Evolutionary conservation across 1,140 invertebrate genomes (phyloP).

Genomic region (Drosophila kurseongensis): DNA sequence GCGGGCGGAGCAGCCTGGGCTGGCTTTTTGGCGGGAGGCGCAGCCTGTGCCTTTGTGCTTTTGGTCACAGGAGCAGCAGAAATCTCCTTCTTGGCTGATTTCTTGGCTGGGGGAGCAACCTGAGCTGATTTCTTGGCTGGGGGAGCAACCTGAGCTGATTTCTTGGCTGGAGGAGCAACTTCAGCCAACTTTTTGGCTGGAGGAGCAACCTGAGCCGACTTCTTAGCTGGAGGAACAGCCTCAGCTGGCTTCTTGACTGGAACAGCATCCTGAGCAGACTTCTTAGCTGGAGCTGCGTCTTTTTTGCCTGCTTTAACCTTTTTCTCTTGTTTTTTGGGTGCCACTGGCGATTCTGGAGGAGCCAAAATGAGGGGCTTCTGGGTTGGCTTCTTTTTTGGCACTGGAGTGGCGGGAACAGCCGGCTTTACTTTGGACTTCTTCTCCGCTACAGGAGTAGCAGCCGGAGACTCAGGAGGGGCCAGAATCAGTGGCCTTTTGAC

Average conservation of each 20-base stretch:
- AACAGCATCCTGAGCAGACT: neutral
- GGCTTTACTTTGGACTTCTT: slow-evolving; percentile 25
- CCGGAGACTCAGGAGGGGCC: slow-evolving; percentile 55
- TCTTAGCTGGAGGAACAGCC: neutral
- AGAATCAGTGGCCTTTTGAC: slow-evolving; percentile 52
- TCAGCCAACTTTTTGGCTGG: slow-evolving; percentile 1
- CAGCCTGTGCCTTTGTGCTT: neutral
- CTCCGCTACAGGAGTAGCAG: slow-evolving; percentile 3
- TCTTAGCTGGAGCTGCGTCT: neutral
- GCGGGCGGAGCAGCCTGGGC: neutral
- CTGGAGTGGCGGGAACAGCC: neutral
- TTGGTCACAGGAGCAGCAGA: neutral
- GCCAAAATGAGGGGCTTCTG: slow-evolving; percentile 22
- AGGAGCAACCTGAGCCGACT: neutral
- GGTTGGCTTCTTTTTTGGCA: neutral
- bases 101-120: slow-evolving; percentile 2
- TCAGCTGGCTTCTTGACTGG: slow-evolving; percentile 6
- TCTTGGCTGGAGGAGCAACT: slow-evolving; percentile 1
- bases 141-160: neutral
- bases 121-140: slow-evolving; percentile 3
- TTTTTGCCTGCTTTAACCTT: slow-evolving; percentile 23
- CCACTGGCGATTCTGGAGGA: slow-evolving; percentile 26
- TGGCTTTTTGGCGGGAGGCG: slow-evolving; percentile 11
- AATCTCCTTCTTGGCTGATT: slow-evolving; percentile 8
- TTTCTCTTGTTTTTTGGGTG: slow-evolving; percentile 26